Evolutionary conservation across 23 tunicate species (phyloP), one percentile per base, ranked within the genome.

Genomic region (Styela clava): DNA sequence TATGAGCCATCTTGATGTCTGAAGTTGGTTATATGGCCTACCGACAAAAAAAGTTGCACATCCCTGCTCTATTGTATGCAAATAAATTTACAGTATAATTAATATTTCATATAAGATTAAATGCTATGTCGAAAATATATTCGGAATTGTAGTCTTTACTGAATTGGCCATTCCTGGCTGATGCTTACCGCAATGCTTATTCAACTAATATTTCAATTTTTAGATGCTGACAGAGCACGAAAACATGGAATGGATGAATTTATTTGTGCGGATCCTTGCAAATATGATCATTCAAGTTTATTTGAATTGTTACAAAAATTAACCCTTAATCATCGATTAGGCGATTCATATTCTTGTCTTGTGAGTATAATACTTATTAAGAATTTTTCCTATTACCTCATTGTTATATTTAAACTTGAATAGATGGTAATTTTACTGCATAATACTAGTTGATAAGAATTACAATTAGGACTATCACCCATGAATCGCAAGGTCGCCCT

Each of bases 311-410:
- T 93, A 69, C 98, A 93, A 62, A 69, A 86, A 62, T 51, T 87
- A 33, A 93, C 98, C 1, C 62, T 93, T 37, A 88, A 88, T 33
- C 98, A 93, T 74, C 84, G 98, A 62, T 85, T 93, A n/a, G 84
- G 84, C 81, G 98, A 93, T 81, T 84, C 94, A 34, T 93, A 88
- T 62, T 93, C 98, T 0, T 93, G 98, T 61, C 63, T 93, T 84
- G 98, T 93, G 35, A 51, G 91, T 82, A 19, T 31, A 7, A 74
- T 73, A 22, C n/a, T 5, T 56, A 56, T 22, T 18, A 22, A 24
- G 23, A 68, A 68, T 24, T 23, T 68, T 68, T n/a, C 27, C 27
- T 16, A 16, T 62, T 73, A 19, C 19, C 31, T 62, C 16, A 73
- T 27, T 16, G 21, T 16, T 18, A 27, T 56, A 56, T 56, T 18